Evolutionary conservation across 2,888 invertebrate species (phyloP), one percentile per base, ranked within the genome.

Genomic region (Parnassius smintheus): DNA sequence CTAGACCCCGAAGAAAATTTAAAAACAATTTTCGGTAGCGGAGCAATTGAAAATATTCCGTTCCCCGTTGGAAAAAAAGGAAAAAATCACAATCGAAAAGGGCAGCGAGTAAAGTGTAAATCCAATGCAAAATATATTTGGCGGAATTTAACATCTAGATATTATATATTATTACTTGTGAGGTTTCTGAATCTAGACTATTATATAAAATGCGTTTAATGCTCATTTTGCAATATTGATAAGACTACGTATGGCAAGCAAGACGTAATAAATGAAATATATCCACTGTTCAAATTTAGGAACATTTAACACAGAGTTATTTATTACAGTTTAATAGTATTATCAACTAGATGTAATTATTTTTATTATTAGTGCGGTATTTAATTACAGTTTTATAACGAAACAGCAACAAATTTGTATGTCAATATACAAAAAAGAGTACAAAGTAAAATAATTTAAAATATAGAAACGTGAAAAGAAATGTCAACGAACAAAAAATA

Each of bases 281-380:
- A 84, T 83, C 83, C 85, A 83, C 78, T 85, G 85, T 85, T 88
- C 79, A 83, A 89, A 88, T 91, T 89, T 91, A 91, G 91, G 91
- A 91, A 91, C 91, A 89, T 91, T 88, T 83, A 90, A 91, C 90
- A 91, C 83, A 88, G 88, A 89, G 88, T 35, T 35, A 89, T 84
- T 86, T 86, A 85, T 85, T 85, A 82, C 85, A 83, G 81, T 81
- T 82, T 83, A 80, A 82, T 77, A 79, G 82, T 35, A 35, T 88
- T 86, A 72, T 72, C 83, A 83, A 75, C 83, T 90, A 88, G 83
- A 82, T 82, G 78, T 83, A 81, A 67, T 71, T 69, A 65, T 81
- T 79, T 71, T 69, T 67, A 73, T 81, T 82, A 80, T 75, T 80
- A 76, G 80, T 78, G 79, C 83, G 80, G 81, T 76, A 73, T 74